phyloP scores from a whole-genome alignment of 2,113 vertebrate species.

The Coracopsis vasa region DNA sequence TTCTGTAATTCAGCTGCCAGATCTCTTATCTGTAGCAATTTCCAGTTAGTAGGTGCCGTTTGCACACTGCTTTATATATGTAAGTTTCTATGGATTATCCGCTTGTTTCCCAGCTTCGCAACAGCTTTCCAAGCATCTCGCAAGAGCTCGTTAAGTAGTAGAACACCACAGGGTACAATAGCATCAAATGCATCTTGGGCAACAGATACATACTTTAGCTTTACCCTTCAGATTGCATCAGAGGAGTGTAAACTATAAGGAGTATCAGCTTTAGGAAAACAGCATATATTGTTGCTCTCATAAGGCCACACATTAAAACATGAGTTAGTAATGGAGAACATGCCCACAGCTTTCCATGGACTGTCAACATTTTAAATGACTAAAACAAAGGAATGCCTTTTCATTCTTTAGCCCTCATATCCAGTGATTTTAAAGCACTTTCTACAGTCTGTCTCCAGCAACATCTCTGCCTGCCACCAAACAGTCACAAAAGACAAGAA shows the following conservation, averaged over 20 bases:
- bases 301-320: neutral
- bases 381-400: neutral
- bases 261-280: neutral
- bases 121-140: neutral
- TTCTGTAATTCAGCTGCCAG: slow-evolving; percentile 30
- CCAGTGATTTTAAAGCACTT: neutral
- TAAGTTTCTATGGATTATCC: slow-evolving; percentile 14
- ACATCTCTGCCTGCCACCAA: neutral
- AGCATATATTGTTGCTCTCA: neutral
- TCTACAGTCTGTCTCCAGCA: neutral
- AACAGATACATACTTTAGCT: neutral
- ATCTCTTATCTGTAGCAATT: neutral
- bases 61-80: slow-evolving; percentile 20
- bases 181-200: neutral
- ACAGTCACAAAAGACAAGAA: neutral
- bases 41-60: slow-evolving; percentile 24
- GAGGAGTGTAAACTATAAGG: neutral
- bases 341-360: neutral
- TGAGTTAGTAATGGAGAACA: neutral
- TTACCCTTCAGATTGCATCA: neutral
- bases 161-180: neutral
- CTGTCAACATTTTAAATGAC: neutral
- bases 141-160: slow-evolving; percentile 36
- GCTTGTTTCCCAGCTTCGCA: slow-evolving; percentile 9
- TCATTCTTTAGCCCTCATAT: neutral